phyloP scores from a whole-genome alignment of 2,888 invertebrate genomes.

The Pimpla rufipes region DNA sequence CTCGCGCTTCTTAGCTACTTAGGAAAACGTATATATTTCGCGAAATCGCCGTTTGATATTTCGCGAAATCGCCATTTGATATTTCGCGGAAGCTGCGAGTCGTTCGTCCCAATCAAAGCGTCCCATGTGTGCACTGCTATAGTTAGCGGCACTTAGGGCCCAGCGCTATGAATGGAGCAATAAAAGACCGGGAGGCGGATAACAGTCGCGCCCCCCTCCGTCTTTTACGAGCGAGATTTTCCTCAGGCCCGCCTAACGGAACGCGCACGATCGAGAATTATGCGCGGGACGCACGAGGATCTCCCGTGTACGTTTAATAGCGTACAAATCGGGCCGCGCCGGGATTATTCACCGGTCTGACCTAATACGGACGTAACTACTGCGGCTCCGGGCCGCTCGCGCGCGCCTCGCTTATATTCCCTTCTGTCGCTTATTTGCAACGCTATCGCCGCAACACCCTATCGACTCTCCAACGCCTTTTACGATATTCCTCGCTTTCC shows the following conservation, averaged over 20 bases:
- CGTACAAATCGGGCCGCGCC: constrained; percentile 78
- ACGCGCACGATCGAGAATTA: constrained; percentile 77
- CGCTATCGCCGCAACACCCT: constrained; percentile 33
- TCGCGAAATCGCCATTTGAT: constrained; percentile 21
- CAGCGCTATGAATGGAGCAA: constrained; percentile 78
- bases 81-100: constrained; percentile 50
- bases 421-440: constrained; percentile 70
- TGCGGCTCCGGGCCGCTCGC: constrained; percentile 60
- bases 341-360: constrained; percentile 78
- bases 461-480: constrained; percentile 28
- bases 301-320: constrained; percentile 78
- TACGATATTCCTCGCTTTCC: constrained; percentile 5
- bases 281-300: constrained; percentile 78
- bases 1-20: too few relatives aligned
- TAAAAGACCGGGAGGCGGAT: constrained; percentile 73
- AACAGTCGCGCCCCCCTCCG: constrained; percentile 63
- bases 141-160: constrained; percentile 68
- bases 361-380: constrained; percentile 77
- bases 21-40: too few relatives aligned
- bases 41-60: background rate
- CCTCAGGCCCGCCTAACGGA: constrained; percentile 74
- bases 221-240: constrained; percentile 80
- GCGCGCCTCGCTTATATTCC: constrained; percentile 61
- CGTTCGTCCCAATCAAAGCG: constrained; percentile 55
- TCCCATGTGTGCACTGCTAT: constrained; percentile 14